phyloP scores from a whole-genome alignment of 2,888 invertebrate genomes.

The Piscicola geometra region DNA sequence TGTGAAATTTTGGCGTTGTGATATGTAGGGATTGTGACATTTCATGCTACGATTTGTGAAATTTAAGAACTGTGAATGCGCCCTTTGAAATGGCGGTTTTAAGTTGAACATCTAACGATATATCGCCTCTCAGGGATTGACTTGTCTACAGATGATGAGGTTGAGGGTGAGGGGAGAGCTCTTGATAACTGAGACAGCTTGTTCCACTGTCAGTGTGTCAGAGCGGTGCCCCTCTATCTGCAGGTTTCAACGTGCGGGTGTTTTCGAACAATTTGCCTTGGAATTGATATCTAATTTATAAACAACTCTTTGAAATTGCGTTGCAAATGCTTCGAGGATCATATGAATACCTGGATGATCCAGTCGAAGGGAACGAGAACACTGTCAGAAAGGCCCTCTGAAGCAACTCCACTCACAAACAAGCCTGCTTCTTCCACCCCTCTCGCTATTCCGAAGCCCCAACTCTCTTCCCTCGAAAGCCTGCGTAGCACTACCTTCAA shows the following conservation, averaged over 20 bases:
- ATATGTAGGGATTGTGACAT: too few relatives aligned
- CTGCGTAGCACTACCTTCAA: neutral
- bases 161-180: neutral
- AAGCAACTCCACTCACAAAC: conserved; percentile 20
- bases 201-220: neutral
- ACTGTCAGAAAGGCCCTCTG: conserved; percentile 11
- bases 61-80: too few relatives aligned
- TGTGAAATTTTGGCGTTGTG: too few relatives aligned
- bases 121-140: neutral
- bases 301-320: too few relatives aligned
- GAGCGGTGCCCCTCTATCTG: conserved; percentile 5
- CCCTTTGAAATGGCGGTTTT: too few relatives aligned
- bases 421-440: conserved; percentile 22
- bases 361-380: conserved; percentile 16
- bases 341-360: conserved; percentile 28
- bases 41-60: too few relatives aligned
- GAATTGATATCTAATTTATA: neutral
- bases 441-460: conserved; percentile 28
- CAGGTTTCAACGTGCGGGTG: neutral
- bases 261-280: neutral
- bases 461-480: neutral
- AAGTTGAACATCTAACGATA: too few relatives aligned
- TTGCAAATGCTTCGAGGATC: too few relatives aligned
- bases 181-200: neutral
- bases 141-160: conserved; percentile 1